Conservation (phyloP, 2,888 invertebrate genomes). For the Nineta flava region DNA sequence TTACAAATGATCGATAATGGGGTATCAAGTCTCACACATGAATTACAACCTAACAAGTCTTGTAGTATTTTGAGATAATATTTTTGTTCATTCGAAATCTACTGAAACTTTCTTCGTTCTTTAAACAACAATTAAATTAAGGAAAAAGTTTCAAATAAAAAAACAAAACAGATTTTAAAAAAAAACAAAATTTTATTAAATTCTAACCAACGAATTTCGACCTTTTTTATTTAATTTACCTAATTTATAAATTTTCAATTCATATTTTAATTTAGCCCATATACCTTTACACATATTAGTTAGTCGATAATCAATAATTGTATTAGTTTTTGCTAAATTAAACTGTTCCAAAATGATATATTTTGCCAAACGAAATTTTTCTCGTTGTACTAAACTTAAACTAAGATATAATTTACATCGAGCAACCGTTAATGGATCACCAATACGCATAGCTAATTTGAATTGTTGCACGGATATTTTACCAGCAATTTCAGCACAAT, state of each 20-base stretch:
- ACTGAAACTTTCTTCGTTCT: too few relatives aligned
- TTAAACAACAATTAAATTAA: too few relatives aligned
- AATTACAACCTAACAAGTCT: too few relatives aligned
- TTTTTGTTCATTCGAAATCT: too few relatives aligned
- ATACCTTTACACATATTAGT: constrained; percentile 74
- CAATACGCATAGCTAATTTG: constrained; percentile 59
- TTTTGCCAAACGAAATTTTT: constrained; percentile 44
- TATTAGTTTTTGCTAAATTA: constrained; percentile 23
- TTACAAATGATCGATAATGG: too few relatives aligned
- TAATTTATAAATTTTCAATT: constrained; percentile 20
- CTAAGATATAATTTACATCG: constrained; percentile 78
- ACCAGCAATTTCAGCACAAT: constrained; percentile 76
- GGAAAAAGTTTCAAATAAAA: neutral
- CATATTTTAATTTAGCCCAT: constrained; percentile 65
- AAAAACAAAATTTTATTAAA: neutral
- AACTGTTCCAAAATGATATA: constrained; percentile 42
- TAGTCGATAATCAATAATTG: constrained; percentile 42
- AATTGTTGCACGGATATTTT: constrained; percentile 75
- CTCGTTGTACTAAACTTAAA: constrained; percentile 74
- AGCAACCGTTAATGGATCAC: constrained; percentile 65
- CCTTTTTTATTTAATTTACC: constrained; percentile 10
- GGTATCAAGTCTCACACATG: too few relatives aligned
- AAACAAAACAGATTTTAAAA: neutral
- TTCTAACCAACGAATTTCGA: neutral
- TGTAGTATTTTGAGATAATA: too few relatives aligned